These are phyloP conservation scores for Patiria pectinifera DNA, from an alignment of 53 echinoderm and acorn worm genomes.

Conservation along the genomic window DNA sequence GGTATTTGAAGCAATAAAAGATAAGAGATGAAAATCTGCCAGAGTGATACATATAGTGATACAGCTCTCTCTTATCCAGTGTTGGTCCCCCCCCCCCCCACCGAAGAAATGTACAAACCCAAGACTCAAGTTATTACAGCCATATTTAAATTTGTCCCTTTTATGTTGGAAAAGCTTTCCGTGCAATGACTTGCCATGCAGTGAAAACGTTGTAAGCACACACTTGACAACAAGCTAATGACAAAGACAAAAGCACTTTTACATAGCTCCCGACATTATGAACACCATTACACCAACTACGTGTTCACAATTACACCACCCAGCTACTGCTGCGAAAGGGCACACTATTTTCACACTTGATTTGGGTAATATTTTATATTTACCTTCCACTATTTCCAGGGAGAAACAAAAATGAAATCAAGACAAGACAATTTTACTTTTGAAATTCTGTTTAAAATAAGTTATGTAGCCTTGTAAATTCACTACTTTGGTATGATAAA, in stretches of 20 bases:
- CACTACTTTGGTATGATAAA: not conserved
- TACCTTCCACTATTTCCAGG: slow-evolving; percentile 54
- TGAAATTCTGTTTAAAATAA: not conserved
- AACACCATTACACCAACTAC: slow-evolving; percentile 22
- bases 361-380: slow-evolving; percentile 22
- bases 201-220: not conserved
- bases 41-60: too few relatives aligned
- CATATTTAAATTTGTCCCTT: not conserved
- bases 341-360: not conserved
- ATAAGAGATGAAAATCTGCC: too few relatives aligned
- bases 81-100: too few relatives aligned
- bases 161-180: not conserved
- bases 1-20: too few relatives aligned
- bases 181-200: not conserved
- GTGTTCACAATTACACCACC: not conserved
- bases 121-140: too few relatives aligned
- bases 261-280: not conserved
- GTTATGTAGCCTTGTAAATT: not conserved
- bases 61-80: too few relatives aligned
- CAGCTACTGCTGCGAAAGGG: not conserved
- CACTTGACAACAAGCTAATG: not conserved
- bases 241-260: not conserved
- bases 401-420: slow-evolving; percentile 29
- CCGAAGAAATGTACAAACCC: too few relatives aligned
- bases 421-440: not conserved